Evolutionary conservation across 53 echinoderm and acorn worm genomes (phyloP), one percentile per base, ranked within the genome.

Genomic region (Zoroaster sp.): DNA sequence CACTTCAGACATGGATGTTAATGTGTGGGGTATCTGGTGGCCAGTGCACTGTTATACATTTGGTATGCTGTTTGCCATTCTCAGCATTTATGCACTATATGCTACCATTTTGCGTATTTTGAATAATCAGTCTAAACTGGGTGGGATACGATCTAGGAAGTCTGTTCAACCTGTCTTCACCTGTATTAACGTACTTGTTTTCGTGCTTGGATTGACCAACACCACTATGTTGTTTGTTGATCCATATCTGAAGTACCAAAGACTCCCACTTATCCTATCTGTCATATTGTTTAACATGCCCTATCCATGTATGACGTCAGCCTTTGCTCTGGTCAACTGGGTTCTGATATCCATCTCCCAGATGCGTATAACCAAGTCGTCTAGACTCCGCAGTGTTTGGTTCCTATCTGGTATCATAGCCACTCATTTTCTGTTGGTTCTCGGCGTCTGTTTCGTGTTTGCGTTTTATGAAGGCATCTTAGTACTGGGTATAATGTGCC

Each of bases 271-370:
- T 44, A 28, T 93, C 0, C 35, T 87, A 1, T 72, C 73, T 38
- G 87, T 83, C 34, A 88, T 96, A 12, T 55, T 96, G 11, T 83
- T 93, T 30, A 96, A 96, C 78, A 35, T 93, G 42, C 67, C 93
- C 1, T 96, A 91, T 43, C 96, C 96, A 1, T 96, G 96, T 40
- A 82, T 96, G 91, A 93, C 96, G 34, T 91, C 94, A 18, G 94
- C 82, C 1, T 94, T 96, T 40, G 93, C 93, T 2, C 83, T 96
- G 54, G 86, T 96, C 46, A 87, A 89, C 9, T 94, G 91, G 91
- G 94, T 94, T 14, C 73, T 96, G 14, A 44, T 87, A 10, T 93
- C 93, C 52, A 93, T 93, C 35, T 89, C 94, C 18, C 89, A 91
- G 35, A 78, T 94, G 75, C 94, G 89, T 72, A 82, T 94, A 37